These are phyloP conservation scores for Odontamblyopus rebecca DNA, from an alignment of 2,797 vertebrate genomes.

Conservation along the genomic window DNA sequence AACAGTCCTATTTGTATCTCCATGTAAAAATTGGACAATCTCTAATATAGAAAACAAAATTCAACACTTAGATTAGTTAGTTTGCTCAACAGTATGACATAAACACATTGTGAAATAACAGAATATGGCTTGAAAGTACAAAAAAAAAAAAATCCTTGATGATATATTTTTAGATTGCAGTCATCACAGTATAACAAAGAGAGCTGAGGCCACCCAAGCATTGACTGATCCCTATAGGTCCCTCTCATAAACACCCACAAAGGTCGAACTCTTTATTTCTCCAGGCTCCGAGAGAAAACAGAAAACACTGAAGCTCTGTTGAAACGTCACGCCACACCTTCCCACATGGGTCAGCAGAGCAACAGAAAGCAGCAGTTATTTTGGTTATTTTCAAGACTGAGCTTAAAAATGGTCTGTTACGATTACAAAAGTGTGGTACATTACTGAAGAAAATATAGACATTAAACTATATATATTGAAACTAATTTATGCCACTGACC, in stretches of 20 bases:
- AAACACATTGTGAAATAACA: no score
- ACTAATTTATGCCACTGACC: no score
- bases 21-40: no score
- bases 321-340: constrained; percentile 57
- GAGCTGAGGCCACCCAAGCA: constrained; percentile 56
- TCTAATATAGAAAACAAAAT: no score
- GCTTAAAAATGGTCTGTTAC: neutral
- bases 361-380: constrained; percentile 42
- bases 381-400: constrained; percentile 15
- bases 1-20: no score
- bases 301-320: constrained; percentile 60
- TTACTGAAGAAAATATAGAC: no score
- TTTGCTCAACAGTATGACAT: no score
- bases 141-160: no score
- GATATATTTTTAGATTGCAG: constrained; percentile 11
- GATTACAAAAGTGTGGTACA: no score
- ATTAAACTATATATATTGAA: no score
- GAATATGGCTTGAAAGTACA: no score
- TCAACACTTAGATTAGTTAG: no score
- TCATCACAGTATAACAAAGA: neutral
- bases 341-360: constrained; percentile 68
- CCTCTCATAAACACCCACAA: constrained; percentile 41
- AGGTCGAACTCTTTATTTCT: constrained; percentile 53
- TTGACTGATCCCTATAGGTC: constrained; percentile 32
- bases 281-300: constrained; percentile 57